Evolutionary conservation across 2,113 vertebrate species (phyloP).

Genomic region (Pheucticus melanocephalus): DNA sequence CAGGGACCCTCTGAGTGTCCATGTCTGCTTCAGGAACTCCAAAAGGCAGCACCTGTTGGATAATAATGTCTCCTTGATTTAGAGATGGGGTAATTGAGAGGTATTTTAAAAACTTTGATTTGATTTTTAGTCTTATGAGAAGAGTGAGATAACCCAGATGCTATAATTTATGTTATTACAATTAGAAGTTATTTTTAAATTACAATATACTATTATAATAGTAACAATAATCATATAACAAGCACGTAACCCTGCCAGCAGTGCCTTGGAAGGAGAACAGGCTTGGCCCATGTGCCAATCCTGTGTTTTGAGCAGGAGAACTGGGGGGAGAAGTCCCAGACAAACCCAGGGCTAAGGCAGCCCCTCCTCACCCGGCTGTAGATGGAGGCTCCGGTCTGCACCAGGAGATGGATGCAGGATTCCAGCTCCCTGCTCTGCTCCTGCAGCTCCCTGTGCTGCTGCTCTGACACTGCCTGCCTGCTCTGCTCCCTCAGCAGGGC

Average conservation of each 20-base stretch:
- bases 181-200: too few species aligned
- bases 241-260: background rate
- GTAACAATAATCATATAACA: background rate
- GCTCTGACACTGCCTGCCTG: background rate
- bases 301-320: rapidly evolving
- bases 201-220: too few species aligned
- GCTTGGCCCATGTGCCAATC: background rate
- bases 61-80: background rate
- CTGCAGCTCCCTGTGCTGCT: constrained; percentile 19
- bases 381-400: constrained; percentile 60
- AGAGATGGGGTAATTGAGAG: background rate
- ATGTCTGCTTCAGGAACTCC: background rate
- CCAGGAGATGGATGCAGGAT: constrained; percentile 57
- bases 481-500: constrained; percentile 2
- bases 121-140: background rate
- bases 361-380: constrained; percentile 36
- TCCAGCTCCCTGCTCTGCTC: constrained; percentile 30
- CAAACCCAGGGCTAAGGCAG: rapidly evolving
- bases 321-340: background rate
- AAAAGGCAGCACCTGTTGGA: background rate
- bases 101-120: background rate
- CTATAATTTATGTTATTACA: too few species aligned
- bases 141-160: background rate
- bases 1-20: background rate
- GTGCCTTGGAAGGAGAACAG: background rate